Evolutionary conservation across 2,888 invertebrate genomes (phyloP), one percentile per base, ranked within the genome.

Genomic region (Dynastes tityus): DNA sequence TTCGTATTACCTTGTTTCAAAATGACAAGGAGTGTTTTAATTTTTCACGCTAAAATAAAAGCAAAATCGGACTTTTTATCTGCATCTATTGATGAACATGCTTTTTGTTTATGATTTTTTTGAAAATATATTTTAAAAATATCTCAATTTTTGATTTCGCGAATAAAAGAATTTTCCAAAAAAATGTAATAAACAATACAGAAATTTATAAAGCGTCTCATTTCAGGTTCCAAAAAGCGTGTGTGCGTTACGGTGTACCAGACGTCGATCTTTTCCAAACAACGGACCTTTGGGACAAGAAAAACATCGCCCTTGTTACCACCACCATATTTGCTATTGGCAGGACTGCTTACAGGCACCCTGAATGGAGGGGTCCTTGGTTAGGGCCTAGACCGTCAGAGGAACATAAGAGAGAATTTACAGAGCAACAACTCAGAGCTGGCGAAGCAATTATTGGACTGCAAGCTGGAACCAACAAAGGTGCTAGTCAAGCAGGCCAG

Each of bases 251-350:
- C 85, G 98, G 97, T 74, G 95, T 98, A 0, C 93, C 95, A 5
- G 95, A 96, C 83, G 93, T 94, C 0, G 97, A 97, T 87, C 91
- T 95, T 11, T 97, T 97, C 91, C 96, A 97, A 89, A 95, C 97
- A 1, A 96, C 96, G 0, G 98, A 98, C 86, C 91, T 98, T 40
- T 97, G 95, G 92, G 98, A 98, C 88, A 92, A 92, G 85, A 96
- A 96, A 89, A 97, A 98, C 88, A 95, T 98, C 82, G 93, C 94
- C 51, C 92, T 95, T 78, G 97, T 98, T 68, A 95, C 97, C 74
- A 93, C 94, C 85, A 96, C 96, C 73, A 94, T 98, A 84, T 95
- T 95, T 85, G 95, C 97, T 16, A 91, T 98, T 82, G 98, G 96
- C 79, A 93, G 97, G 85, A 95, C 96, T 92, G 93, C 95, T 0